Evolutionary conservation across 2,888 invertebrate genomes (phyloP).

Genomic region (Cheilosia impressa): DNA sequence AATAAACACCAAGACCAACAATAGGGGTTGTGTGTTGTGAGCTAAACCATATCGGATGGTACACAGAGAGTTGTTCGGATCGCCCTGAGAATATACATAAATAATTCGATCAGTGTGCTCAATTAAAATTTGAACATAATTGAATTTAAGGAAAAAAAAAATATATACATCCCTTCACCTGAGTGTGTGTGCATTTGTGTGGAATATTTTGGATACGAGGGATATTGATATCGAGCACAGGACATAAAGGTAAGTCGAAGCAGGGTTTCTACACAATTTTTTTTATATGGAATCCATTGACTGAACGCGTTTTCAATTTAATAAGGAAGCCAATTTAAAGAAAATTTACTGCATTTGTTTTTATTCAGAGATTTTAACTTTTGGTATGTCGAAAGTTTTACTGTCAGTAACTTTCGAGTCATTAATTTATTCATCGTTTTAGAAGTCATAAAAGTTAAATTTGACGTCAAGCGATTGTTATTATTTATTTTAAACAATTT

Average conservation of each 20-base stretch:
- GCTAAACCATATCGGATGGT: constrained; percentile 24
- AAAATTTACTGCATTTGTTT: no score
- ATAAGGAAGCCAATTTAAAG: background rate
- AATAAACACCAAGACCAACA: background rate
- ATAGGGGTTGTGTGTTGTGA: constrained; percentile 36
- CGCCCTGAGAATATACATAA: constrained; percentile 28
- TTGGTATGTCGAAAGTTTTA: no score
- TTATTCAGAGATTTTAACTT: no score
- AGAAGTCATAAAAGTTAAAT: no score
- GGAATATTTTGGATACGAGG: constrained; percentile 45
- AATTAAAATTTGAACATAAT: constrained; percentile 43
- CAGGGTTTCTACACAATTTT: background rate
- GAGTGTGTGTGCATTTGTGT: constrained; percentile 24
- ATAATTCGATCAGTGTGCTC: constrained; percentile 34
- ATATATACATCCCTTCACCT: background rate
- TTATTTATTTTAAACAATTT: no score
- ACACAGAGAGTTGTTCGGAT: constrained; percentile 16
- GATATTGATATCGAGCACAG: constrained; percentile 3
- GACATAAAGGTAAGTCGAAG: constrained; percentile 18
- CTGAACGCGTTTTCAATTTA: constrained; percentile 21
- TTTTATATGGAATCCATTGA: constrained; percentile 62
- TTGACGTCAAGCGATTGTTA: no score
- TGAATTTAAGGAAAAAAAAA: constrained; percentile 5
- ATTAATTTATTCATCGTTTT: no score
- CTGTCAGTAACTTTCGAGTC: no score